phyloP scores from a whole-genome alignment of 2,888 invertebrate genomes.

The Lithophane semibrunnea region DNA sequence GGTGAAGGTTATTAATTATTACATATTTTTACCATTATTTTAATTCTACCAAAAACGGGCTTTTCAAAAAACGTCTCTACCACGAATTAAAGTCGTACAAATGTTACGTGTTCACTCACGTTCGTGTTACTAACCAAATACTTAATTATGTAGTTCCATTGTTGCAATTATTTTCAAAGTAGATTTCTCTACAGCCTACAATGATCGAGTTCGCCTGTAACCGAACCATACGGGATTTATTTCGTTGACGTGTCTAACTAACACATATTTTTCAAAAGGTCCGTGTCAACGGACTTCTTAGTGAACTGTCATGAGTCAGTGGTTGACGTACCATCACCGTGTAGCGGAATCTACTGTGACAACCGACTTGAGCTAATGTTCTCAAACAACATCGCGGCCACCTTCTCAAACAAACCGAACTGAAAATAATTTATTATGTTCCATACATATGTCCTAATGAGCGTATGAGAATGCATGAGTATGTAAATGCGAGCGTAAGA shows the following conservation, averaged over 20 bases:
- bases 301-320: slow-evolving; percentile 74
- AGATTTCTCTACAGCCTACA: slow-evolving; percentile 19
- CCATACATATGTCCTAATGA: slow-evolving; percentile 37
- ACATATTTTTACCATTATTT: not conserved
- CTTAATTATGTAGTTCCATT: not conserved
- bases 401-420: slow-evolving; percentile 49
- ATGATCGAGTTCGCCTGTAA: slow-evolving; percentile 35
- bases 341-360: slow-evolving; percentile 72
- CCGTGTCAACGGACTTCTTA: slow-evolving; percentile 79
- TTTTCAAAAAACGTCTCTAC: slow-evolving; percentile 5
- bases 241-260: slow-evolving; percentile 63
- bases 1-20: slow-evolving; percentile 56
- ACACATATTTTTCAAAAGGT: slow-evolving; percentile 66
- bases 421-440: slow-evolving; percentile 65
- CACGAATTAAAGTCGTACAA: slow-evolving; percentile 2
- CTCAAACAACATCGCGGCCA: slow-evolving; percentile 39
- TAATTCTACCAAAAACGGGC: not conserved
- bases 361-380: slow-evolving; percentile 56
- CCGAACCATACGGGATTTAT: slow-evolving; percentile 61
- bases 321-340: slow-evolving; percentile 67
- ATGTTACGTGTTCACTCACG: not conserved
- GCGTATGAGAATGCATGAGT: slow-evolving; percentile 51
- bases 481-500: slow-evolving; percentile 55
- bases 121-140: slow-evolving; percentile 14
- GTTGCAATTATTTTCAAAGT: slow-evolving; percentile 15